Conservation (phyloP, 2,888 invertebrate genomes). For the Orthosia gracilis region DNA sequence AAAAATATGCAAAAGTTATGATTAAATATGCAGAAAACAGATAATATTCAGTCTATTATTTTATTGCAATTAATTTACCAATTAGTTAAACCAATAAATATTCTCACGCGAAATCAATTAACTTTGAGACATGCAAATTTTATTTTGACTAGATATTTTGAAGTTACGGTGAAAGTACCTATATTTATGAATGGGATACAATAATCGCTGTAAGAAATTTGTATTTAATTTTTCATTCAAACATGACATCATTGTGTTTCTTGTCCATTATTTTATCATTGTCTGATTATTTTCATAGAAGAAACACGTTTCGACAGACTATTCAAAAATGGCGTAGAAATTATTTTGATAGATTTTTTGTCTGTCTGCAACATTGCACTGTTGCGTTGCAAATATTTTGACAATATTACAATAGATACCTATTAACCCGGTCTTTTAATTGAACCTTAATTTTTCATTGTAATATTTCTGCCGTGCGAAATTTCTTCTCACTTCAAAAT, state of each 20-base stretch:
- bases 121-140: constrained; percentile 31
- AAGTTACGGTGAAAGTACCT: constrained; percentile 41
- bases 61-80: constrained; percentile 30
- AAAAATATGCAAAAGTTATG: background rate
- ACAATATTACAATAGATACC: constrained; percentile 6
- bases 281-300: constrained; percentile 6
- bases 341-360: constrained; percentile 30
- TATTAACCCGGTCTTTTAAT: background rate
- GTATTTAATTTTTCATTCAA: constrained; percentile 17
- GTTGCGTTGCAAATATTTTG: constrained; percentile 32
- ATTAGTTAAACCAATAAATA: constrained; percentile 48
- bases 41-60: constrained; percentile 29
- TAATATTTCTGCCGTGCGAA: background rate
- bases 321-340: constrained; percentile 10
- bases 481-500: background rate
- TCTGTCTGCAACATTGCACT: constrained; percentile 16
- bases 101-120: constrained; percentile 46
- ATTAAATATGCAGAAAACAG: constrained; percentile 22
- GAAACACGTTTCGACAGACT: background rate
- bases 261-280: background rate
- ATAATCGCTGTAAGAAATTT: constrained; percentile 11
- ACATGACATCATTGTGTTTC: constrained; percentile 6
- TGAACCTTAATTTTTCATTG: constrained; percentile 5
- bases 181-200: constrained; percentile 21
- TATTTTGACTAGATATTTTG: constrained; percentile 21